phyloP scores from a whole-genome alignment of 1,140 invertebrate genomes.

The Tetramorium alpestre region DNA sequence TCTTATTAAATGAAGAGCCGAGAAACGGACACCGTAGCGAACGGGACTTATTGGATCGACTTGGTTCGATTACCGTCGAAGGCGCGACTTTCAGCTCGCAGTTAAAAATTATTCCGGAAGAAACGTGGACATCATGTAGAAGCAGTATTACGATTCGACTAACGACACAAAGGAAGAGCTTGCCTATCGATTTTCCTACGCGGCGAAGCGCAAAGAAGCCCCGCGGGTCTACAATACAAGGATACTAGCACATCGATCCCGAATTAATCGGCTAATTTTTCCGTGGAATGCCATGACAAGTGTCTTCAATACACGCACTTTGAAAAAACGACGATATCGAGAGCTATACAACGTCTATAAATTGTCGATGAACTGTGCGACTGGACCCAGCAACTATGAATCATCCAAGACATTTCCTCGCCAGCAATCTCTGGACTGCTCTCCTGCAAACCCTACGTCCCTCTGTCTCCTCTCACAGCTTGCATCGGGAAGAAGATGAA shows the following conservation, averaged over 20 bases:
- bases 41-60: not conserved
- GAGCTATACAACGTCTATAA: slow-evolving; percentile 5
- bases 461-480: not conserved
- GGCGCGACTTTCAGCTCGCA: slow-evolving; percentile 14
- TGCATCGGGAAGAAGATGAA: not conserved
- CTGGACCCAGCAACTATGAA: not conserved
- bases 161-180: slow-evolving; percentile 9
- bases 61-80: slow-evolving; percentile 16
- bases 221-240: slow-evolving; percentile 34
- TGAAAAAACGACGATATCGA: slow-evolving; percentile 23
- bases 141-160: slow-evolving; percentile 3
- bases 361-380: not conserved
- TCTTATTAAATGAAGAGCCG: not conserved
- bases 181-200: not conserved
- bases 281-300: slow-evolving; percentile 43
- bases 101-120: slow-evolving; percentile 14
- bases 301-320: slow-evolving; percentile 17
- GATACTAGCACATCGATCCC: slow-evolving; percentile 47
- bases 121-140: not conserved
- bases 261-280: slow-evolving; percentile 49
- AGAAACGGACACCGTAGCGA: slow-evolving; percentile 18
- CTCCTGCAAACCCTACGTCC: not conserved
- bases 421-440: not conserved
- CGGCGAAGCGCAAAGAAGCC: not conserved
- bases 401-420: not conserved